Conservation (phyloP, 92 coral and sea anemone species). For the Meandrina meandrites region DNA sequence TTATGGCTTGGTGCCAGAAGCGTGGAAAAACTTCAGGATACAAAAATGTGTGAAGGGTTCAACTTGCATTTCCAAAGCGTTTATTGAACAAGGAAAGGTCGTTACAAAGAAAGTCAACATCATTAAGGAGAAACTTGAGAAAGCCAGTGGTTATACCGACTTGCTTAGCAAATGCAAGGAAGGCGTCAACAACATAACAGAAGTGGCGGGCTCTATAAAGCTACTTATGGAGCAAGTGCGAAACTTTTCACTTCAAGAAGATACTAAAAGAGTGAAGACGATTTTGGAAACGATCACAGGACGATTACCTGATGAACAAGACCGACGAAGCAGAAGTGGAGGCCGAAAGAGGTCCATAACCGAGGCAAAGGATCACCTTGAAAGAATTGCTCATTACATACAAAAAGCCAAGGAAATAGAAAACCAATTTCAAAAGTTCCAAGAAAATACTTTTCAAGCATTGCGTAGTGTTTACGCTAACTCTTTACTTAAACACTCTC, state of each 20-base stretch:
- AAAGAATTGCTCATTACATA: slow-evolving; percentile 66
- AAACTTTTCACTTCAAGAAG: slow-evolving; percentile 83
- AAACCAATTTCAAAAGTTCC: slow-evolving; percentile 59
- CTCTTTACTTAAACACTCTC: slow-evolving; percentile 60
- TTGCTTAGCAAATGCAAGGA: slow-evolving; percentile 71
- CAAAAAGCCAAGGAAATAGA: slow-evolving; percentile 62
- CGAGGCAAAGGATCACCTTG: slow-evolving; percentile 45
- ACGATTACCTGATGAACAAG: slow-evolving; percentile 13
- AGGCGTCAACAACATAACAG: slow-evolving; percentile 65
- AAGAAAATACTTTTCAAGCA: slow-evolving; percentile 75
- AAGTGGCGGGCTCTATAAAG: slow-evolving; percentile 66
- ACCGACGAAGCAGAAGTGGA: background rate
- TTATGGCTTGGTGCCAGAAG: slow-evolving; percentile 76
- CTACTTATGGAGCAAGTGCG: slow-evolving; percentile 70
- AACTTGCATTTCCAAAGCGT: slow-evolving; percentile 77
- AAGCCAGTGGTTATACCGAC: slow-evolving; percentile 76
- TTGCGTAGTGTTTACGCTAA: slow-evolving; percentile 71
- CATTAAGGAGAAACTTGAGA: slow-evolving; percentile 14
- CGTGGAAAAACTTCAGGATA: slow-evolving; percentile 73
- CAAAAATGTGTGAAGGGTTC: slow-evolving; percentile 83
- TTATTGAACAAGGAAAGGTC: slow-evolving; percentile 78
- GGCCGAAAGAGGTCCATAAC: slow-evolving; percentile 45
- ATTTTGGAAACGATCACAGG: slow-evolving; percentile 73
- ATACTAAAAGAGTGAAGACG: slow-evolving; percentile 73
- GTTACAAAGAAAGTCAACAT: slow-evolving; percentile 52